phyloP scores from a whole-genome alignment of 2,797 vertebrate genomes.

The Myotis daubentonii region DNA sequence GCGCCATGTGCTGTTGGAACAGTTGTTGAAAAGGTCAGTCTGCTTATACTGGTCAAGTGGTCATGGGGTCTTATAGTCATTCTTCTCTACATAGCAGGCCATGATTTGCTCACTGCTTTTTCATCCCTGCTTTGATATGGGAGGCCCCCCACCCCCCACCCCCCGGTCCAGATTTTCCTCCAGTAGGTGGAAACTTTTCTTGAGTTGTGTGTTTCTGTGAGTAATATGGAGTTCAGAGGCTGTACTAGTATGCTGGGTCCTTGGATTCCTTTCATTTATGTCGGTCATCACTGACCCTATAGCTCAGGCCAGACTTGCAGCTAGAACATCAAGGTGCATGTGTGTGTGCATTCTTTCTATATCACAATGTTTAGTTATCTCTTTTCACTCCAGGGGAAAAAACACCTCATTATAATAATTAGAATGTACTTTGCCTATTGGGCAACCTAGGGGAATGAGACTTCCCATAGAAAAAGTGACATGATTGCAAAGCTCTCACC shows the following conservation, averaged over 20 bases:
- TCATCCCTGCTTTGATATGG: background rate
- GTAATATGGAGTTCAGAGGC: background rate
- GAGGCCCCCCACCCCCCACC: rapidly evolving
- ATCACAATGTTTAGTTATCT: background rate
- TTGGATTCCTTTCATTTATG: slow-evolving; percentile 24
- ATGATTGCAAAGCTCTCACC: background rate
- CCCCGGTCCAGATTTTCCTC: background rate
- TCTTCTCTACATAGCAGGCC: background rate
- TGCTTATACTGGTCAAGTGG: background rate
- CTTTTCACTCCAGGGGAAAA: background rate
- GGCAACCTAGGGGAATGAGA: background rate
- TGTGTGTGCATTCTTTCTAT: background rate
- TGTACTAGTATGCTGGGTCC: background rate
- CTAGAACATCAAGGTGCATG: background rate
- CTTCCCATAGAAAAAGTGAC: background rate
- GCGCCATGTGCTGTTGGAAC: background rate
- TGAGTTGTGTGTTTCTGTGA: background rate
- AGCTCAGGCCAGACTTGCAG: background rate
- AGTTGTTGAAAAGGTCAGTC: background rate
- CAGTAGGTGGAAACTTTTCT: background rate
- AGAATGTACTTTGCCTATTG: background rate
- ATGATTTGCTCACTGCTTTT: background rate
- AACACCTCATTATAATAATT: background rate
- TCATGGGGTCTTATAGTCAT: background rate
- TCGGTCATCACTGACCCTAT: background rate